Evolutionary conservation across 2,797 vertebrate species (phyloP), one percentile per base, ranked within the genome.

Genomic region (Eulemur mongoz): DNA sequence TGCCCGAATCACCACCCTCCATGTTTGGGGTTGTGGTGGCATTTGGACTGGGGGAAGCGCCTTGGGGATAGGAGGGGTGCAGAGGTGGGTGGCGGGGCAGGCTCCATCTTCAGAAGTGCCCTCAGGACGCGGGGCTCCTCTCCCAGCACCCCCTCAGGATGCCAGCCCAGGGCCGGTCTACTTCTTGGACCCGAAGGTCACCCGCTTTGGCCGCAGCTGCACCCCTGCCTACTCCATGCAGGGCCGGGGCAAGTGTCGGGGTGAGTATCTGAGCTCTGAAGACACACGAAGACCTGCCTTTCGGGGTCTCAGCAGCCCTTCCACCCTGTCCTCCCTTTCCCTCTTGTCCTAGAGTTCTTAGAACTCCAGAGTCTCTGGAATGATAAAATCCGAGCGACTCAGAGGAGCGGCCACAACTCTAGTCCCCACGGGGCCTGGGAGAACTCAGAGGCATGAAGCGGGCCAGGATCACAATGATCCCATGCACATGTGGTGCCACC

Each of bases 161-260:
- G 98, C 98, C 93, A 99, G 99, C 93, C 99, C 99, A 0, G 99
- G 99, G 54, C 99, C 99, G 0, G 97, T 98, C 94, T 99, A 99
- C 97, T 98, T 98, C n/a, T 95, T 99, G 82, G 99, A 99, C 7
- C 98, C 98, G 1, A 99, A 98, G 54, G 95, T 99, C 27, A 99
- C 99, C 0, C 99, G 99, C 22, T 99, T 99, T 25, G 99, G 99
- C 48, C 98, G 98, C 43, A 99, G 98, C 80, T 98, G 99, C 38
- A 98, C 98, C 0, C 99, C 99, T 0, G 99, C 99, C 9, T 99
- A 99, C 97, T 99, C 99, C 65, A 99, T 99, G 65, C 95, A 99
- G 85, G 99, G 99, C 35, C 98, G 99, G 88, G 98, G 97, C 40
- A 98, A 97, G 89, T 11, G 85, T 86, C 92, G 65, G 20, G 96